A percentile compares a stretch with the other conserved stretches of the same genome.
These are phyloP conservation scores for Eupithecia exiguata DNA, from an alignment of 2,888 invertebrate genomes.

Conservation along the genomic window DNA sequence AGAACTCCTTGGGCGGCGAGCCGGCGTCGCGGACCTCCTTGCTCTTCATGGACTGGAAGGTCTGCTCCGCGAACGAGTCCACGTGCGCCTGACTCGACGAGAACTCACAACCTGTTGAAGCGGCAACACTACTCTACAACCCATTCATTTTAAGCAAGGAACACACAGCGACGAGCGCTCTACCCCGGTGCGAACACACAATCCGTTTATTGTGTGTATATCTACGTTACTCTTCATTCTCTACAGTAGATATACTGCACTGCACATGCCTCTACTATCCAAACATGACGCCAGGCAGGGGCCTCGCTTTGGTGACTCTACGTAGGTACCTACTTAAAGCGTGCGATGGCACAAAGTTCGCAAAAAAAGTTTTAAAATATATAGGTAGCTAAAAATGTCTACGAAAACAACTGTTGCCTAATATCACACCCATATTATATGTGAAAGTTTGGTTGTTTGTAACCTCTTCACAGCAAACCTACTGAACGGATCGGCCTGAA, in stretches of 20 bases:
- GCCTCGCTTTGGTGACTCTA: neutral
- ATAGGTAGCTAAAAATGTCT: too few species aligned
- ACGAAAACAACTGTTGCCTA: too few species aligned
- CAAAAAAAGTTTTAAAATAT: neutral
- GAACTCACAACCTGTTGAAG: constrained; percentile 78
- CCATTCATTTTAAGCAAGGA: constrained; percentile 23
- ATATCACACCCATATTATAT: too few species aligned
- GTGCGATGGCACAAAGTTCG: neutral
- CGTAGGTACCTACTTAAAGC: neutral
- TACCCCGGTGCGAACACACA: neutral
- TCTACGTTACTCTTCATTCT: neutral
- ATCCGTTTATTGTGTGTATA: too few species aligned
- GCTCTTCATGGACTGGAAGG: constrained; percentile 89
- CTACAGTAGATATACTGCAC: neutral
- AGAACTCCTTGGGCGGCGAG: constrained; percentile 87
- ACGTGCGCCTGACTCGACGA: constrained; percentile 84
- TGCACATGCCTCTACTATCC: neutral
- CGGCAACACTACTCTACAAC: constrained; percentile 59
- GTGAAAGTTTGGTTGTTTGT: too few species aligned
- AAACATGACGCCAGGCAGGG: neutral
- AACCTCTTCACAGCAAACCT: too few species aligned
- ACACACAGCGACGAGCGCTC: constrained; percentile 10
- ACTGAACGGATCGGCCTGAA: too few species aligned
- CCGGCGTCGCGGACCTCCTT: constrained; percentile 91
- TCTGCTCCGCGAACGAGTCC: constrained; percentile 89